Evolutionary conservation across 2,113 vertebrate species (phyloP), one percentile per base, ranked within the genome.

Genomic region (Lanius ludovicianus): DNA sequence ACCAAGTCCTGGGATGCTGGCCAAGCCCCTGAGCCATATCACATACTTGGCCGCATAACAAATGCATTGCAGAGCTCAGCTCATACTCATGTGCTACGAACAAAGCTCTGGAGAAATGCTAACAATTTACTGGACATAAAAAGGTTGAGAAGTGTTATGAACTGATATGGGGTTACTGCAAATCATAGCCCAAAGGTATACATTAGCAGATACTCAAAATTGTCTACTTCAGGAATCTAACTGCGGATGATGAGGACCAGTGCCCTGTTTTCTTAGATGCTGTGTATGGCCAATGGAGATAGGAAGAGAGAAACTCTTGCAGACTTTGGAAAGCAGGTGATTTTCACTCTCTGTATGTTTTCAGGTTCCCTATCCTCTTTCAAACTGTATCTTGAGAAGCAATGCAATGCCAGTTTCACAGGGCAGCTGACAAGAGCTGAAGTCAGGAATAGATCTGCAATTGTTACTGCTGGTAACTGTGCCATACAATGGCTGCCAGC

Each of bases 361-460:
- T 83, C 55, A 88, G 25, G 41, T 80, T 75, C 63, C 31, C 46
- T 73, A 14, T 67, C 16, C 42, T 63, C 30, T 86, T 93, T 74
- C 9, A 24, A 50, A 64, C 20, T 65, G 37, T 33, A 11, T 12
- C 49, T 65, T 83, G 53, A 37, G 55, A 82, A 89, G 27, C 39
- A 70, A 50, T 31, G 50, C 35, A 47, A 4, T 76, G 44, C 31
- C 33, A 19, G 22, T 52, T 68, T 77, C 73, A 65, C 24, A 60
- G 35, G 22, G 44, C 60, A 64, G 56, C 1, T 0, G 0, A 23
- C n/a, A 55, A 63, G 57, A 74, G 27, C 49, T 0, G 1, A 68
- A 91, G 57, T 24, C 17, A 67, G 33, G 22, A 78, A 41, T 1
- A 52, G 42, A 30, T 75, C 33, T 74, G 10, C 9, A 70, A 0